These are phyloP conservation scores for Zonitis immaculata DNA, from an alignment of 2,888 invertebrate species.

Conservation along the genomic window DNA sequence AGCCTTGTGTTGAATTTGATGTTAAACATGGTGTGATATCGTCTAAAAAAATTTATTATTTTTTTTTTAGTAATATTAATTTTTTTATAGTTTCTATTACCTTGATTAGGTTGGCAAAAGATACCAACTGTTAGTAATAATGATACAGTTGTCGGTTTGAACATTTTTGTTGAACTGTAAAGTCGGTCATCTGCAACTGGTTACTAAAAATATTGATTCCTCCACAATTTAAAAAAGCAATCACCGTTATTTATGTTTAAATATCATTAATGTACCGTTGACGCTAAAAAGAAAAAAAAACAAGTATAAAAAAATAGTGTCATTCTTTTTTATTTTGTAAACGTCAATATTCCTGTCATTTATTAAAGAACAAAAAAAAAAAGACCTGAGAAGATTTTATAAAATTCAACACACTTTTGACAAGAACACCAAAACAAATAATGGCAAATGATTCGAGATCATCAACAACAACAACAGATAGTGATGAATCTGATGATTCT, in stretches of 20 bases:
- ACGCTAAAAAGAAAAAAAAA: no score
- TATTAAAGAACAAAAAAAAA: not conserved
- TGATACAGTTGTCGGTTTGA: not conserved
- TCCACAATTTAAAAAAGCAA: not conserved
- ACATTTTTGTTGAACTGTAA: not conserved
- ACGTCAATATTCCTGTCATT: not conserved
- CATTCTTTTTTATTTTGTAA: not conserved
- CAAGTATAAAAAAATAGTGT: not conserved
- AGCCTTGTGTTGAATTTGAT: slow-evolving; percentile 46
- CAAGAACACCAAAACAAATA: not conserved
- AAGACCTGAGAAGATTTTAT: no score
- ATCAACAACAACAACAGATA: slow-evolving; percentile 5
- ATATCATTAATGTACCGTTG: not conserved
- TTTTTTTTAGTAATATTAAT: no score
- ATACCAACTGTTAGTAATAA: not conserved
- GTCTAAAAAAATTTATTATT: slow-evolving; percentile 24
- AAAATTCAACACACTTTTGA: not conserved
- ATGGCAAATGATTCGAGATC: slow-evolving; percentile 19
- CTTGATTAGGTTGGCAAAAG: not conserved
- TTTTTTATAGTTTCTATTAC: not conserved
- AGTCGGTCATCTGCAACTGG: not conserved
- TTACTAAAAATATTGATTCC: not conserved
- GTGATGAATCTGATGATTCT: slow-evolving; percentile 17
- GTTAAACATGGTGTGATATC: slow-evolving; percentile 41
- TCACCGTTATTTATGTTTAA: not conserved